Percentiles rank a stretch among this genome's conserved stretches.
phyloP scores from a whole-genome alignment of 2,797 vertebrate genomes.

The Macropus fuliginosus region DNA sequence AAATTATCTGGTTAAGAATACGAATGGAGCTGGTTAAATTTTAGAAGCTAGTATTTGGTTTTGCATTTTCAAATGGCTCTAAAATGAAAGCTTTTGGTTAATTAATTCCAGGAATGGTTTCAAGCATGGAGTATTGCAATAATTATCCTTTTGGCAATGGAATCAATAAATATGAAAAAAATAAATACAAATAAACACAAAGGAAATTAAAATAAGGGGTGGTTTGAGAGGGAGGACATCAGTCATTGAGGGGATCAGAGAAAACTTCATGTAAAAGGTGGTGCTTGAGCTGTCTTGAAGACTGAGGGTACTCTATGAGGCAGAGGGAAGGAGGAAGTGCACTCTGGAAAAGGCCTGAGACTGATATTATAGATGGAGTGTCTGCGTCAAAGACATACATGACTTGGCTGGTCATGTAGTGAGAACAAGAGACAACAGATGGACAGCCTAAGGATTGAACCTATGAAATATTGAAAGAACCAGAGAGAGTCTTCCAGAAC shows the following conservation, averaged over 20 bases:
- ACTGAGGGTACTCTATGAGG: not conserved
- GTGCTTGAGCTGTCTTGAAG: not conserved
- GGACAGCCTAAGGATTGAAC: not conserved
- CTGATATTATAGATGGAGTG: not conserved
- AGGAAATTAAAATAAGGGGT: not conserved
- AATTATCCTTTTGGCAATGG: not conserved
- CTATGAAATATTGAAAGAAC: not conserved
- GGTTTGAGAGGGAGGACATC: not conserved
- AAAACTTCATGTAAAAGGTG: not conserved
- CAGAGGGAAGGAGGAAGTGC: not conserved
- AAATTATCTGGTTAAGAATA: slow-evolving; percentile 61
- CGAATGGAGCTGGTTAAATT: slow-evolving; percentile 54
- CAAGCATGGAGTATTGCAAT: not conserved
- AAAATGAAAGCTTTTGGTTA: slow-evolving; percentile 71
- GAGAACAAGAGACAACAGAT: not conserved
- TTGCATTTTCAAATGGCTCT: slow-evolving; percentile 59
- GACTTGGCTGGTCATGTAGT: not conserved
- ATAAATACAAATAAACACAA: not conserved
- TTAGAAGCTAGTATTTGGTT: slow-evolving; percentile 65
- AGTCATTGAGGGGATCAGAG: not conserved
- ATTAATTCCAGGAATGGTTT: slow-evolving; percentile 69
- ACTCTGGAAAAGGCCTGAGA: not conserved
- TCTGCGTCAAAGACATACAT: not conserved
- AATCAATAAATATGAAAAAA: not conserved
- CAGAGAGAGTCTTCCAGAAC: not conserved